Percentiles rank a stretch among this genome's conserved stretches.
Evolutionary conservation across 2,113 vertebrate genomes (phyloP).

Genomic region (Erinaceus europaeus): DNA sequence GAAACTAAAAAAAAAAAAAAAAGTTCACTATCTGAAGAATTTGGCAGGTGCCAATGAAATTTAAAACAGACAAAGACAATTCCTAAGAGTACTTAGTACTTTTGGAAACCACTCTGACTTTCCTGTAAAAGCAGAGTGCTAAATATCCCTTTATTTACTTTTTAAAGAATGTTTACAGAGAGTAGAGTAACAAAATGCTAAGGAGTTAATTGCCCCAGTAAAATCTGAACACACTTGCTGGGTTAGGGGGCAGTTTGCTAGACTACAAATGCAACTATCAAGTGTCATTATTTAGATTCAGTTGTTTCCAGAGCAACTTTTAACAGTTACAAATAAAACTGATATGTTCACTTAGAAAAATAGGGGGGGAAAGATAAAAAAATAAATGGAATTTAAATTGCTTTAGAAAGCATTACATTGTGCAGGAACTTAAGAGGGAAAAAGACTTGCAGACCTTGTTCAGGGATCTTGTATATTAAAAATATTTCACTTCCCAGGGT

Average conservation of each 20-base stretch:
- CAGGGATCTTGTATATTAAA: slow-evolving; percentile 46
- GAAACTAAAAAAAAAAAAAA: neutral
- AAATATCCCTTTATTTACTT: slow-evolving; percentile 5
- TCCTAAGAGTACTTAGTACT: neutral
- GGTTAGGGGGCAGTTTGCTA: slow-evolving; percentile 24
- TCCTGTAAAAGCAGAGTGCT: neutral
- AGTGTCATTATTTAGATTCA: slow-evolving; percentile 55
- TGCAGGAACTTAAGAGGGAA: slow-evolving; percentile 51
- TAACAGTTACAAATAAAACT: slow-evolving; percentile 59
- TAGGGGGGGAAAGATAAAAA: slow-evolving; percentile 66
- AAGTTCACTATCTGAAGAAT: slow-evolving; percentile 27
- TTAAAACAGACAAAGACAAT: slow-evolving; percentile 24
- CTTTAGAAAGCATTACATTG: slow-evolving; percentile 57
- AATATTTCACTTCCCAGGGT: slow-evolving; percentile 56
- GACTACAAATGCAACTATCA: slow-evolving; percentile 53
- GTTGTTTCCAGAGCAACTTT: slow-evolving; percentile 58
- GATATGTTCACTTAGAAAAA: slow-evolving; percentile 54
- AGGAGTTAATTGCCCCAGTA: slow-evolving; percentile 16
- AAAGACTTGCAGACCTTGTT: slow-evolving; percentile 34
- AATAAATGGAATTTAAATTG: slow-evolving; percentile 68
- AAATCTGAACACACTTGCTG: slow-evolving; percentile 1
- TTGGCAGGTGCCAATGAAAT: slow-evolving; percentile 23
- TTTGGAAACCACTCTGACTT: neutral
- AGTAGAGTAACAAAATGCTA: neutral
- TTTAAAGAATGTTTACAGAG: slow-evolving; percentile 25